These are phyloP conservation scores for Lepus americanus DNA, from an alignment of 2,113 vertebrate genomes.

Conservation along the genomic window DNA sequence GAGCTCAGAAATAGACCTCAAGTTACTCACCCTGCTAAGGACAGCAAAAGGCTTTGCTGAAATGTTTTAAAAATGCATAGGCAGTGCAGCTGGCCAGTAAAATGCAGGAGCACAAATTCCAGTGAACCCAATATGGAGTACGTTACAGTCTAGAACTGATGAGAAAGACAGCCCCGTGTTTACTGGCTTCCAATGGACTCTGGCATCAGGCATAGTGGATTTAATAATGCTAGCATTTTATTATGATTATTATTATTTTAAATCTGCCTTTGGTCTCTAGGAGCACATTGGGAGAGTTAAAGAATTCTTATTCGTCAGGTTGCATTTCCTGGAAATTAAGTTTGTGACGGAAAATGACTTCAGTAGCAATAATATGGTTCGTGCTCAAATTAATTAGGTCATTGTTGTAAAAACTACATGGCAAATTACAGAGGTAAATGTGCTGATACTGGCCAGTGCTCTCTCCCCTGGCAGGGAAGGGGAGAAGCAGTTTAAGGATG, in stretches of 20 bases:
- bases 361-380: conserved; percentile 75
- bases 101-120: conserved; percentile 90
- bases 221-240: conserved; percentile 75
- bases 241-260: conserved; percentile 70
- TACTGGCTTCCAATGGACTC: conserved; percentile 82
- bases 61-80: conserved; percentile 87
- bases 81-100: conserved; percentile 85
- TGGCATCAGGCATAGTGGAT: conserved; percentile 75
- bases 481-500: conserved; percentile 39
- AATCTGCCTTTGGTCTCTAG: conserved; percentile 77
- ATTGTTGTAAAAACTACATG: conserved; percentile 78
- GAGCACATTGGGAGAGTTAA: conserved; percentile 69
- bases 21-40: conserved; percentile 87
- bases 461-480: neutral
- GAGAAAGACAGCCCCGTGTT: conserved; percentile 83
- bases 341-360: conserved; percentile 78
- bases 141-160: conserved; percentile 83
- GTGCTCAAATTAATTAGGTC: conserved; percentile 78
- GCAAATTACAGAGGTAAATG: conserved; percentile 78
- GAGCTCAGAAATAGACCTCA: conserved; percentile 90
- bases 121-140: conserved; percentile 77
- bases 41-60: conserved; percentile 80
- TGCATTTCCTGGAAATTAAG: conserved; percentile 81
- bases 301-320: conserved; percentile 77
- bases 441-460: conserved; percentile 59